Evolutionary conservation across 2,888 invertebrate genomes (phyloP), one percentile per base, ranked within the genome.

Genomic region (Brachyopa scutellaris): DNA sequence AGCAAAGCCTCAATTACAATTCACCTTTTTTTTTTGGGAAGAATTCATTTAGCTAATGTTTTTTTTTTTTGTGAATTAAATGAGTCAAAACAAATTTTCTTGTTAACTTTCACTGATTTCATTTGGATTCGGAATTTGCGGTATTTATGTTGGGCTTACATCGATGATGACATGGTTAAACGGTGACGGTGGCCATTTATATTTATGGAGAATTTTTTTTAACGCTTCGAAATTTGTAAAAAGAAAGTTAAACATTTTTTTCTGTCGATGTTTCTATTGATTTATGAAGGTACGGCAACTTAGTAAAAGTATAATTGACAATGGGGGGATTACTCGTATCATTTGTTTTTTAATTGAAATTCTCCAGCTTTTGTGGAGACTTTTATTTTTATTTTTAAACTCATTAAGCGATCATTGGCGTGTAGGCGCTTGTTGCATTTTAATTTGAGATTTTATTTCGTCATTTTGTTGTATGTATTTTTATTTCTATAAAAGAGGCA

Each of bases 341-440:
- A 36, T 69, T 42, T 21, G 9, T 42, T 42, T 5, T 21, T n/a
- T 55, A 31, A 67, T 67, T 74, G 26, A 57, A 59, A 69, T 61
- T 38, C 33, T 26, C 7, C 17, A 33, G 6, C 21, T 47, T 29
- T 38, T 57, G 7, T 31, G 38, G n/a, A n/a, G n/a, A n/a, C n/a
- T n/a, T n/a, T n/a, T n/a, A n/a, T n/a, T n/a, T n/a, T n/a, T n/a
- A n/a, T n/a, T n/a, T n/a, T n/a, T n/a, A n/a, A n/a, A n/a, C 19
- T 40, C 55, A 73, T 62, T 55, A 66, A 49, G 26, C 79, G 73
- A 59, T 67, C 73, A 36, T 79, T 79, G 66, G 61, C 53, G 57
- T 53, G 40, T 53, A 36, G 19, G 2, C 13, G 21, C 17, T 2
- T 38, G 2, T 17, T 36, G 11, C 9, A 42, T 47, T 64, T 47